These are phyloP conservation scores for Nephila pilipes DNA, from an alignment of 1,140 invertebrate species.

Conservation along the genomic window DNA sequence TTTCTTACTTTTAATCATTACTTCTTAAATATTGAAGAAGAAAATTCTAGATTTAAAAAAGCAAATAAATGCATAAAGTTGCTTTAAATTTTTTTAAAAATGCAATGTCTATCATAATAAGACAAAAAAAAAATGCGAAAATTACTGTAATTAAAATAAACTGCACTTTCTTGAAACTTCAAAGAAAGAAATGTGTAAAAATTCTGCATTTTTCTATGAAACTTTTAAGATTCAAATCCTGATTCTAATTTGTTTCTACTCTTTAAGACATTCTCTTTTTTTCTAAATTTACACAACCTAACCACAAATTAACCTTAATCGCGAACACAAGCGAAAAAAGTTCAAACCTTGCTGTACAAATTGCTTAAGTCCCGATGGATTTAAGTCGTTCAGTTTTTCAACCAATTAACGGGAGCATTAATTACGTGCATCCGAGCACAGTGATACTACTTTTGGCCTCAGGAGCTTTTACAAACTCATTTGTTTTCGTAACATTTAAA, in stretches of 20 bases:
- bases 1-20: not conserved
- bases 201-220: not conserved
- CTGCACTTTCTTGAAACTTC: not conserved
- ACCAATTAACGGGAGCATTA: constrained; percentile 54
- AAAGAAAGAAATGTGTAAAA: not conserved
- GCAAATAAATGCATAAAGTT: not conserved
- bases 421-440: constrained; percentile 4
- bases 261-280: not conserved
- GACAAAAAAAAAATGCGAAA: not conserved
- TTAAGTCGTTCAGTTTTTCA: constrained; percentile 57
- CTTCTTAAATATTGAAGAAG: not conserved
- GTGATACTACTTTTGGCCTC: not conserved
- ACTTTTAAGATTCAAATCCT: constrained; percentile 5
- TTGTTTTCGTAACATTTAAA: constrained; percentile 35
- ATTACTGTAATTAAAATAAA: not conserved
- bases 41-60: not conserved
- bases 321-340: not conserved
- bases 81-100: not conserved
- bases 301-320: constrained; percentile 48
- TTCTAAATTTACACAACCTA: not conserved
- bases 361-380: constrained; percentile 28
- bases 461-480: not conserved
- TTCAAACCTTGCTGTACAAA: constrained; percentile 9
- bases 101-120: not conserved
- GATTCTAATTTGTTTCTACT: not conserved